phyloP scores from a whole-genome alignment of 2,888 invertebrate species.

The Platycnemis pennipes region DNA sequence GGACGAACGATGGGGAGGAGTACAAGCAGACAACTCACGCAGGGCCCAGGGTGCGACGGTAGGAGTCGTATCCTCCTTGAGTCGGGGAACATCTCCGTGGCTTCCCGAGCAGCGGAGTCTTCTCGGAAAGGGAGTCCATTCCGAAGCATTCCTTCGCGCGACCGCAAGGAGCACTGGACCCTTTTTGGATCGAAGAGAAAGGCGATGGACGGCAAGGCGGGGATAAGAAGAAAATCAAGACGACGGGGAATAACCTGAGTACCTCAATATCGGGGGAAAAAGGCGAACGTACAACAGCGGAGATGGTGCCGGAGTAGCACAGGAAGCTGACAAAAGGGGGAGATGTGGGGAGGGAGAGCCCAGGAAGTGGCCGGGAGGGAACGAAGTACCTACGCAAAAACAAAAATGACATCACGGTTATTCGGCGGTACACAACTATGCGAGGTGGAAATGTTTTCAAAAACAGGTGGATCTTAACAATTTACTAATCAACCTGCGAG shows the following conservation, averaged over 20 bases:
- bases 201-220: not conserved
- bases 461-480: too few relatives aligned
- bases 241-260: not conserved
- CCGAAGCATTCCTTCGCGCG: not conserved
- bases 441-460: not conserved
- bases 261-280: not conserved
- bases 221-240: not conserved
- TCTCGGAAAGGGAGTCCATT: not conserved
- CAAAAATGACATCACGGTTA: not conserved
- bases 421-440: not conserved
- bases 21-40: not conserved
- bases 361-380: conserved; percentile 24
- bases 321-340: not conserved
- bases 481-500: too few relatives aligned
- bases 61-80: not conserved
- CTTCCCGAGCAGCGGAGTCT: conserved; percentile 11
- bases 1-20: too few relatives aligned
- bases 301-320: not conserved
- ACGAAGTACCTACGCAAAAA: not conserved
- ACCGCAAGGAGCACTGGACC: not conserved
- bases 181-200: too few relatives aligned
- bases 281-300: not conserved
- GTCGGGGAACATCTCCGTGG: not conserved
- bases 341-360: not conserved
- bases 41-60: not conserved